phyloP scores from a whole-genome alignment of 2,797 vertebrate species.

The Moxostoma hubbsi region DNA sequence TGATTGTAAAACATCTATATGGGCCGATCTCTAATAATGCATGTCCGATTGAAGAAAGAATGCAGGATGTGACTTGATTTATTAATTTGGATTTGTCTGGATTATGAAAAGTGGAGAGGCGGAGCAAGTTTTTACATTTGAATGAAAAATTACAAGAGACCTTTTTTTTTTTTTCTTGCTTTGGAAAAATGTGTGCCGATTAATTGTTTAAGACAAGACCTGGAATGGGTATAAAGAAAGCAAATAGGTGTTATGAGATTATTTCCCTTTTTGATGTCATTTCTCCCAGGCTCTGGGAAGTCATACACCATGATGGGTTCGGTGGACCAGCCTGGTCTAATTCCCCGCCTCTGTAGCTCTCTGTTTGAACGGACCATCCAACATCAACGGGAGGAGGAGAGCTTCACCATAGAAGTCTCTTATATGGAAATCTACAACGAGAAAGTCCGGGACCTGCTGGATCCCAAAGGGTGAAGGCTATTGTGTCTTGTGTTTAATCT shows the following conservation, averaged over 20 bases:
- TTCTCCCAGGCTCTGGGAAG: conserved; percentile 84
- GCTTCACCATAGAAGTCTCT: conserved; percentile 90
- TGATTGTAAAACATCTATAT: no score
- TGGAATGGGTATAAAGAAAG: no score
- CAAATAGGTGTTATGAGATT: not conserved
- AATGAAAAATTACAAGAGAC: no score
- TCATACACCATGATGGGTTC: conserved; percentile 94
- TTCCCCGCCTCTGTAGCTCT: conserved; percentile 87
- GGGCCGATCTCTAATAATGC: no score
- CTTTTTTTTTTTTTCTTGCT: no score
- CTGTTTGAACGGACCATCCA: conserved; percentile 85
- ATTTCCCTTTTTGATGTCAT: not conserved
- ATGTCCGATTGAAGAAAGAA: no score
- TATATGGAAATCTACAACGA: conserved; percentile 94
- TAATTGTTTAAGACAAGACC: no score
- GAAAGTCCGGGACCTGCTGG: conserved; percentile 89
- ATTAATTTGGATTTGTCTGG: no score
- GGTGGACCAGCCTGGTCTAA: conserved; percentile 85
- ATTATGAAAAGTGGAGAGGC: no score
- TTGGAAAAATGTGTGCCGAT: no score
- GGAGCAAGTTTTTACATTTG: no score
- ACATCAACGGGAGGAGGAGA: conserved; percentile 84
- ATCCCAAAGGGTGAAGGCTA: conserved; percentile 85
- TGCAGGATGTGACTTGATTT: no score
- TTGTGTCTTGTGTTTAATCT: conserved; percentile 15